These are phyloP conservation scores for Sphinx pinastri DNA, from an alignment of 2,888 invertebrate species.

Conservation along the genomic window DNA sequence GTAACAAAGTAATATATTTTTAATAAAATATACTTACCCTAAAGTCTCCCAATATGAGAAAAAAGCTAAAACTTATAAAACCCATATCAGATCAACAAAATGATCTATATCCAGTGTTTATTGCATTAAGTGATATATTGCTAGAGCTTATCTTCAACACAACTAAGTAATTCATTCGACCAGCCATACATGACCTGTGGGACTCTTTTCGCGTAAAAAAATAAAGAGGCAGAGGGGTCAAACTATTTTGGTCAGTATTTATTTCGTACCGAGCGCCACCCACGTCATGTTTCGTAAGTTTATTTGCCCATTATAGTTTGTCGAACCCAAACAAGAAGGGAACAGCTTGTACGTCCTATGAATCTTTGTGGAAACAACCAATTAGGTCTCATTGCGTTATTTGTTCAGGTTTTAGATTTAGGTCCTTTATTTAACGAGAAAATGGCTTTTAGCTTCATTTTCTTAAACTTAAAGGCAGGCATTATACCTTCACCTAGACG, in stretches of 20 bases:
- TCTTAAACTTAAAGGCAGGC: not conserved
- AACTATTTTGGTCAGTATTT: conserved; percentile 38
- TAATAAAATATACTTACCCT: too few species aligned
- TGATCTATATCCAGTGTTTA: conserved; percentile 20
- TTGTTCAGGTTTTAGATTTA: not conserved
- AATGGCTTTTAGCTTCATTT: not conserved
- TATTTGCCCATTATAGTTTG: conserved; percentile 54
- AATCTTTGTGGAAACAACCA: conserved; percentile 5
- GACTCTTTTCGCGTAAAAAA: conserved; percentile 12
- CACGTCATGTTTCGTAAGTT: conserved; percentile 52
- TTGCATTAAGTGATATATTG: conserved; percentile 36
- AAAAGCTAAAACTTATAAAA: not conserved
- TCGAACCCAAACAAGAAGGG: conserved; percentile 47
- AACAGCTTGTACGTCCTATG: conserved; percentile 24
- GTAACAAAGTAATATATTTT: too few species aligned
- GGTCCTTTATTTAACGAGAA: not conserved
- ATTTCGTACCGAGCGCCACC: conserved; percentile 45
- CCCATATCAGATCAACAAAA: conserved; percentile 8
- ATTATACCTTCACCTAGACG: too few species aligned
- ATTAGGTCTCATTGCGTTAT: conserved; percentile 20
- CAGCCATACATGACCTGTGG: conserved; percentile 25
- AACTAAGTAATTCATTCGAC: conserved; percentile 32
- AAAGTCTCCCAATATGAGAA: not conserved
- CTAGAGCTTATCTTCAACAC: conserved; percentile 33
- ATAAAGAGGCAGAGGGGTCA: conserved; percentile 28